Percentiles rank a stretch among this genome's conserved stretches.
These are phyloP conservation scores for Cossypha niveicapilla DNA, from an alignment of 2,797 vertebrate species.

Conservation along the genomic window DNA sequence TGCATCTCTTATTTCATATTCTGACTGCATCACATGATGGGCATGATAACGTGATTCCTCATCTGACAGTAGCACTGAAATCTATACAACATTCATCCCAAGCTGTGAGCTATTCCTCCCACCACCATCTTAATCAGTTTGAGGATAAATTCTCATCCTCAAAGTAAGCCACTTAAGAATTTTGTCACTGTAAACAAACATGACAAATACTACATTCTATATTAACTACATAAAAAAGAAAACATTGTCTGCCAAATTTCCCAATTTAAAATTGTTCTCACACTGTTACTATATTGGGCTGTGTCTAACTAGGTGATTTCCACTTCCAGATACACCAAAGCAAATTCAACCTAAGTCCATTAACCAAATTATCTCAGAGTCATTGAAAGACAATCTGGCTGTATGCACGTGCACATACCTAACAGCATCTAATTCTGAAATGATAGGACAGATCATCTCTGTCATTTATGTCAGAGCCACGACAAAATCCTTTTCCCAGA, in stretches of 20 bases:
- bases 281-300: neutral
- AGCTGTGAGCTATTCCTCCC: neutral
- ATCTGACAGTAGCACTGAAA: neutral
- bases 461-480: slow-evolving; percentile 71
- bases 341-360: neutral
- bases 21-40: neutral
- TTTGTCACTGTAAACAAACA: neutral
- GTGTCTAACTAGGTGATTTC: neutral
- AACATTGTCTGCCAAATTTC: slow-evolving; percentile 20
- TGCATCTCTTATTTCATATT: neutral
- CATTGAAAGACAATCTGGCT: neutral
- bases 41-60: neutral
- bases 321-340: neutral
- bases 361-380: neutral
- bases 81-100: neutral
- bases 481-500: slow-evolving; percentile 83
- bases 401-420: neutral
- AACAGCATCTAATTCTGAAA: slow-evolving; percentile 50
- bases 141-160: neutral
- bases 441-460: slow-evolving; percentile 54
- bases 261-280: slow-evolving; percentile 40
- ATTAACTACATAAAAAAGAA: neutral
- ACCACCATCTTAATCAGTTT: neutral
- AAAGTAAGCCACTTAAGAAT: neutral
- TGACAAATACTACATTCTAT: neutral